Evolutionary conservation across 64 coral and sea anemone genomes (phyloP), one percentile per base, ranked within the genome.

Genomic region (Stichodactyla mertensii): DNA sequence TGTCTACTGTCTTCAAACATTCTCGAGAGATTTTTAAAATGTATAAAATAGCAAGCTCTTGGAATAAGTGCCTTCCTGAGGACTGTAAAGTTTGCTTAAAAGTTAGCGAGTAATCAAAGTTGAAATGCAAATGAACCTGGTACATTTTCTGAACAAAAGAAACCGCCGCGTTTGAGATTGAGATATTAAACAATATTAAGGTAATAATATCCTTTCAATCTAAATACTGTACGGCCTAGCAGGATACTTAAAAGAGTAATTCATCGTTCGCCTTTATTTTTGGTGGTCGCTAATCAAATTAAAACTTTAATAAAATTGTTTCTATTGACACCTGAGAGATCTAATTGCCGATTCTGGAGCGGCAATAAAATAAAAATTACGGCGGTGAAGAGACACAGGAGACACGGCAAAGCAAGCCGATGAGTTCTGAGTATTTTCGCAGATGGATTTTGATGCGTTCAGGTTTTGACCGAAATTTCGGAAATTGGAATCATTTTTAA

Each of bases 231-330:
- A 92, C 85, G 80, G 91, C 86, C 85, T 92, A 85, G 84, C 89
- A 87, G 86, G 86, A 80, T 87, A 87, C 88, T 97, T 97, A 71
- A 82, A 90, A 45, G 77, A 83, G 71, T 88, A 90, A 97, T 97
- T 97, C 82, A 89, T 78, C 88, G 91, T 85, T 90, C 92, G 84
- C 81, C 87, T 97, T 93, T 97, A 97, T 96, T 97, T 97, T 90
- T 86, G 85, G 90, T 90, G 67, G 61, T 87, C 86, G 86, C 94
- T 97, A 97, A 97, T 97, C 91, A 97, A 97, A 97, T 97, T 97
- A 97, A 97, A 97, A 97, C 94, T 97, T 92, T 97, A 97, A 97
- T 97, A 97, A 97, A 97, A 97, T 97, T 97, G 94, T 97, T 93
- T 88, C 91, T 89, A 97, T 93, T 97, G 94, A 97, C 94, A 97